phyloP scores from a whole-genome alignment of 2,797 vertebrate species.

The Brachymystax lenok region DNA sequence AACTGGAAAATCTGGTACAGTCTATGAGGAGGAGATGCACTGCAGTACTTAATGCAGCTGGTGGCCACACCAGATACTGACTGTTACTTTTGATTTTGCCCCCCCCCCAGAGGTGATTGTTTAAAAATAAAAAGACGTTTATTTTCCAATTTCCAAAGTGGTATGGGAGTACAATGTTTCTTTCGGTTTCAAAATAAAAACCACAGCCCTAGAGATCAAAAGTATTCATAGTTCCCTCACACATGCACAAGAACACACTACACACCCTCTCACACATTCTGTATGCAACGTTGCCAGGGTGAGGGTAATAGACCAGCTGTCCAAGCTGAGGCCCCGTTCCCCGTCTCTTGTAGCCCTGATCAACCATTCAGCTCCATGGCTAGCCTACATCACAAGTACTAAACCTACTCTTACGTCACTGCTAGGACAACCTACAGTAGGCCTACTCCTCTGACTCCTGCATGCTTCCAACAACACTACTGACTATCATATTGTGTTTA shows the following conservation, averaged over 20 bases:
- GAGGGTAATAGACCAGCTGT: conserved; percentile 45
- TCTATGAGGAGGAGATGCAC: too few relatives aligned
- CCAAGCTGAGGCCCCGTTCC: conserved; percentile 23
- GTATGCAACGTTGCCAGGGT: conserved; percentile 37
- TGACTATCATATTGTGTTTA: background rate
- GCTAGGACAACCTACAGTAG: conserved; percentile 23
- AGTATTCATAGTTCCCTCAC: conserved; percentile 10
- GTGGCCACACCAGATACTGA: too few relatives aligned
- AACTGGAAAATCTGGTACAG: too few relatives aligned
- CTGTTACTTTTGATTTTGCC: too few relatives aligned
- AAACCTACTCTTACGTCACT: conserved; percentile 33
- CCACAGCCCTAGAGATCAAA: background rate
- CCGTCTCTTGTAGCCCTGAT: conserved; percentile 19
- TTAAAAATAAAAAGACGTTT: background rate
- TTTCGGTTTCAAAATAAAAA: background rate
- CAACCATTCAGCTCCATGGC: conserved; percentile 50
- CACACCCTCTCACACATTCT: conserved; percentile 10
- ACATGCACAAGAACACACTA: conserved; percentile 2
- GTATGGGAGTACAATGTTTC: background rate
- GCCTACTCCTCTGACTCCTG: conserved; percentile 12
- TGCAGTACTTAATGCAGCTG: too few relatives aligned
- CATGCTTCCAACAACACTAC: background rate
- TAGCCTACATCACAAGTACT: conserved; percentile 36
- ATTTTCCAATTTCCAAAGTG: background rate
- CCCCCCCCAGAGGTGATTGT: background rate